These are phyloP conservation scores for Clepsis dumicolana DNA, from an alignment of 2,888 invertebrate species.

Conservation along the genomic window DNA sequence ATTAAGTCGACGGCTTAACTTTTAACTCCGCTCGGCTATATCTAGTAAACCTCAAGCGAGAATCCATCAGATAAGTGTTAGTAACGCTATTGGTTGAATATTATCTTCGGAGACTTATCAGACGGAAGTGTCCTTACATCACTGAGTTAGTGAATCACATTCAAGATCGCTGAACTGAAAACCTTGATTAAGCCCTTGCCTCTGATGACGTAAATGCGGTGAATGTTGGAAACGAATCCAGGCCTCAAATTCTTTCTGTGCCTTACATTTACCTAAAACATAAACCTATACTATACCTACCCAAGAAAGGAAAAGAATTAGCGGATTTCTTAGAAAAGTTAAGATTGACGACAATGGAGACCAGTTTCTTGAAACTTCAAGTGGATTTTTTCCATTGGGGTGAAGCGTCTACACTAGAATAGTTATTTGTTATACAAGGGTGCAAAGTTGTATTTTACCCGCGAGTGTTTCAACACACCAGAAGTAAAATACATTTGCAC, in stretches of 20 bases:
- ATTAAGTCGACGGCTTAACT: background rate
- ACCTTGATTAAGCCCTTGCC: constrained; percentile 11
- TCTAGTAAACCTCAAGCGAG: constrained; percentile 1
- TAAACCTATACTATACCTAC: background rate
- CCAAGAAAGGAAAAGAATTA: background rate
- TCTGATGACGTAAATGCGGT: constrained; percentile 9
- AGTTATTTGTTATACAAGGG: too few species aligned
- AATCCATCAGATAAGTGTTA: constrained; percentile 25
- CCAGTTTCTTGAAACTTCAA: background rate
- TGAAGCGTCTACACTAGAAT: too few species aligned
- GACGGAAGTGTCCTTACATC: constrained; percentile 32
- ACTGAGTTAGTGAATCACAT: constrained; percentile 28
- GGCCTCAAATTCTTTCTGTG: background rate
- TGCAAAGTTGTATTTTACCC: too few species aligned
- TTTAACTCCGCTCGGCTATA: background rate
- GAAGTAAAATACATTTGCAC: too few species aligned
- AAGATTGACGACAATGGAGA: too few species aligned
- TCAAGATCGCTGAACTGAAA: constrained; percentile 32
- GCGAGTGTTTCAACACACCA: too few species aligned
- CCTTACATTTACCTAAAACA: too few species aligned
- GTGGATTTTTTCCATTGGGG: background rate
- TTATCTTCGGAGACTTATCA: constrained; percentile 35
- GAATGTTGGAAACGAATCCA: background rate
- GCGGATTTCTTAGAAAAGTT: background rate
- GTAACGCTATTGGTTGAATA: constrained; percentile 23